Evolutionary conservation across 2,888 invertebrate genomes (phyloP).

Genomic region (Ctena decussata): DNA sequence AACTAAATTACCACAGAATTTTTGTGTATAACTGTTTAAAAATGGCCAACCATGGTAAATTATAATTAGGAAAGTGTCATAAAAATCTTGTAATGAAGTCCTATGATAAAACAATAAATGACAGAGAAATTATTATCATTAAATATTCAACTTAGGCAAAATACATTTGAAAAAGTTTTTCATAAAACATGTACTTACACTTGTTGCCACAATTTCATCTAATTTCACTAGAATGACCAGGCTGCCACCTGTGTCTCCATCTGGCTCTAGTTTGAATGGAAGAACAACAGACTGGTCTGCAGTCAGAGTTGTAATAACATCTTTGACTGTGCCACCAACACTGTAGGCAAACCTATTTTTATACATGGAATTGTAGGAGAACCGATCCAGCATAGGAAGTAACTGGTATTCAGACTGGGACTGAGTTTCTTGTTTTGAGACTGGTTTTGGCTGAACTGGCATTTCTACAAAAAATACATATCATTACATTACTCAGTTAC

Average conservation of each 20-base stretch:
- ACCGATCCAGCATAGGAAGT: slow-evolving; percentile 47
- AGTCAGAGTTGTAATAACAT: slow-evolving; percentile 34
- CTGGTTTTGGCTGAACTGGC: not conserved
- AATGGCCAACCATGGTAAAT: too few relatives aligned
- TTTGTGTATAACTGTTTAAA: too few relatives aligned
- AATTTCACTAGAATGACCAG: slow-evolving; percentile 27
- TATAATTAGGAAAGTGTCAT: too few relatives aligned
- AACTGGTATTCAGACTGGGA: slow-evolving; percentile 21
- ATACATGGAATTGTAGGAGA: slow-evolving; percentile 45
- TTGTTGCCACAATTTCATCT: slow-evolving; percentile 6
- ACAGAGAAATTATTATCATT: too few relatives aligned
- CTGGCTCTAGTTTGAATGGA: slow-evolving; percentile 51
- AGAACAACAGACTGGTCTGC: slow-evolving; percentile 42
- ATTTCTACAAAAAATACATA: not conserved
- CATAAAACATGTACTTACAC: too few relatives aligned
- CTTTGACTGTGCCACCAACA: slow-evolving; percentile 39
- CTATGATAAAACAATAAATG: too few relatives aligned
- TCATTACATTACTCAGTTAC: too few relatives aligned
- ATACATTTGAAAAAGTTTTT: too few relatives aligned
- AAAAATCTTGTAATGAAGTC: too few relatives aligned
- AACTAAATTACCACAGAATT: too few relatives aligned
- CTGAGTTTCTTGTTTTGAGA: not conserved
- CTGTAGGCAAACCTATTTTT: slow-evolving; percentile 50
- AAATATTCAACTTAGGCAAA: too few relatives aligned
- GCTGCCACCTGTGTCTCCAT: slow-evolving; percentile 55